phyloP scores from a whole-genome alignment of 2,113 vertebrate genomes.

The Morone chrysops region DNA sequence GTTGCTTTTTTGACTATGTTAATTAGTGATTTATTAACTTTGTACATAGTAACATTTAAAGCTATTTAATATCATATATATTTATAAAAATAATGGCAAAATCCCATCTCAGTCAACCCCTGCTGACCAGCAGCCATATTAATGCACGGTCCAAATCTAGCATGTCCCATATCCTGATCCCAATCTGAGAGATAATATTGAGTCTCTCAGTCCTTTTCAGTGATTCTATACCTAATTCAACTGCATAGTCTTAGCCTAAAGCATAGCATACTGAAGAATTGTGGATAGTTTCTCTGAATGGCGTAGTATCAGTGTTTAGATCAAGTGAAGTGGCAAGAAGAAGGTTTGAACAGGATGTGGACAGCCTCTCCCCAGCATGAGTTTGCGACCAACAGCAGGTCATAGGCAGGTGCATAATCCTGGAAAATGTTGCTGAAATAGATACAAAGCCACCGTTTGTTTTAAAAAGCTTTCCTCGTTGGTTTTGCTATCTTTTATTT shows the following conservation, averaged over 20 bases:
- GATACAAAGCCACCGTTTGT: slow-evolving; percentile 39
- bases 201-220: background rate
- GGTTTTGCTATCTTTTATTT: slow-evolving; percentile 16
- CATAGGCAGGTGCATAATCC: slow-evolving; percentile 41
- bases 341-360: slow-evolving; percentile 39
- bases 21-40: background rate
- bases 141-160: background rate
- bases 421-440: slow-evolving; percentile 53
- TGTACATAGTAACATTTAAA: background rate
- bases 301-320: background rate
- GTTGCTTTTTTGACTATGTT: background rate
- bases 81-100: background rate
- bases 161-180: background rate
- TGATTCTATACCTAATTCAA: background rate
- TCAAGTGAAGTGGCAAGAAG: slow-evolving; percentile 9
- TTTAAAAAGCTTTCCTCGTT: slow-evolving; percentile 20
- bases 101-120: background rate
- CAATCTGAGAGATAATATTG: background rate
- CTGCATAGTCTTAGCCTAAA: background rate
- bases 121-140: background rate
- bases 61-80: background rate
- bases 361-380: slow-evolving; percentile 28
- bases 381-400: slow-evolving; percentile 36
- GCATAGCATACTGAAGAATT: background rate
- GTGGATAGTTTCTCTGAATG: slow-evolving; percentile 3